Conservation (phyloP, 2,888 invertebrate genomes). For the Drosophila mayaguana region DNA sequence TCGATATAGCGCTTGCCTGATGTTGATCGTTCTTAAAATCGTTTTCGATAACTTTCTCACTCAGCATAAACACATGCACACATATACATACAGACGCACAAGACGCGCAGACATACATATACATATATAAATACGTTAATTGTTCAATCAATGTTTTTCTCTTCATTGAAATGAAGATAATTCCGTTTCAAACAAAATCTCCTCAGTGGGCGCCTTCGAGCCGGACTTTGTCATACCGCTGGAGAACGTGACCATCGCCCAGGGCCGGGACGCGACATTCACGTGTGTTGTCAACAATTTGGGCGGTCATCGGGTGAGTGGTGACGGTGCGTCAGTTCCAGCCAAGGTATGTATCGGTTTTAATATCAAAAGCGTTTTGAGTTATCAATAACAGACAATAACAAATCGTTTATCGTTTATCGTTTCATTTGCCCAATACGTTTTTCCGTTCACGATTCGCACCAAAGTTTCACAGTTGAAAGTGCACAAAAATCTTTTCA, state of each 20-base stretch:
- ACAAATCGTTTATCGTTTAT: conserved; percentile 6
- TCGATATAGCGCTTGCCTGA: conserved; percentile 25
- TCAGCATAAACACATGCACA: background rate
- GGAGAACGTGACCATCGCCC: conserved; percentile 91
- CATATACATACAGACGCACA: background rate
- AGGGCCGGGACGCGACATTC: conserved; percentile 91
- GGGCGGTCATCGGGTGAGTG: conserved; percentile 94
- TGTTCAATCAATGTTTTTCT: conserved; percentile 70
- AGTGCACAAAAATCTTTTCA: conserved; percentile 59
- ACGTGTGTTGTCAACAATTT: conserved; percentile 92
- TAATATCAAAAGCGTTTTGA: conserved; percentile 68
- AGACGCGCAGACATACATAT: background rate
- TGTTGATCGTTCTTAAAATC: background rate
- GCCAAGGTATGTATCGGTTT: conserved; percentile 93
- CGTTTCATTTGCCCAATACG: conserved; percentile 11
- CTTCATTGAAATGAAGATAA: conserved; percentile 82
- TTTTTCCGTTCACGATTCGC: conserved; percentile 13
- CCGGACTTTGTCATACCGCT: conserved; percentile 91
- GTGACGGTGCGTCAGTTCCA: conserved; percentile 89
- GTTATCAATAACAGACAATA: conserved; percentile 20
- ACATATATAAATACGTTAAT: conserved; percentile 56
- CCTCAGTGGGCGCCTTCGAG: conserved; percentile 88
- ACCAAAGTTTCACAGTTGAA: conserved; percentile 52
- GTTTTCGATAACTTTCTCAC: background rate
- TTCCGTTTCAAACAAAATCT: conserved; percentile 83